Evolutionary conservation across 2,113 vertebrate genomes (phyloP).

Genomic region (Propithecus coquereli): DNA sequence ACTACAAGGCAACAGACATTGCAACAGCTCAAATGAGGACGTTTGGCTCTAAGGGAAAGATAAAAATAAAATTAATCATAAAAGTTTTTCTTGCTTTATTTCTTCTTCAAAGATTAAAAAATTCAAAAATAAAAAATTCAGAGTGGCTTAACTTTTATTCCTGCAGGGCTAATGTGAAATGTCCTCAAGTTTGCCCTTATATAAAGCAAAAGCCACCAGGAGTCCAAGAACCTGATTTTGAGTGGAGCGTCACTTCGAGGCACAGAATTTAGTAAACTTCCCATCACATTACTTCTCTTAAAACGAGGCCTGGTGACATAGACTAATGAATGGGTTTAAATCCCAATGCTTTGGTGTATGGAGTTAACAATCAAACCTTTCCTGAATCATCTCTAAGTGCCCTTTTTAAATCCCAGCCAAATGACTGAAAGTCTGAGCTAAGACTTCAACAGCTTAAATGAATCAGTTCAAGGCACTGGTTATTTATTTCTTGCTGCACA

Average conservation of each 20-base stretch:
- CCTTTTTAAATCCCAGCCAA: not conserved
- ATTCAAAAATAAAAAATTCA: not conserved
- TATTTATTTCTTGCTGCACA: not conserved
- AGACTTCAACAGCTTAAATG: not conserved
- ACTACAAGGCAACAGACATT: not conserved
- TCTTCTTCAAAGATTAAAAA: constrained; percentile 17
- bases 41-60: not conserved
- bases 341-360: not conserved
- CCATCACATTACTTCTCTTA: not conserved
- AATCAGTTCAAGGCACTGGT: not conserved
- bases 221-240: not conserved
- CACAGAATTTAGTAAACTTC: not conserved
- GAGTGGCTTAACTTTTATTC: not conserved
- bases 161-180: not conserved
- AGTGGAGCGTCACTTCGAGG: not conserved
- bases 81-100: not conserved
- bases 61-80: not conserved
- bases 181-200: not conserved
- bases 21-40: not conserved
- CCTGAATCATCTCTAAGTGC: not conserved
- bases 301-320: not conserved
- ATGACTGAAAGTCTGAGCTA: not conserved
- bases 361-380: not conserved
- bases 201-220: not conserved
- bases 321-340: not conserved